Conservation (phyloP, 2,113 vertebrate genomes). For the Melanerpes formicivorus region DNA sequence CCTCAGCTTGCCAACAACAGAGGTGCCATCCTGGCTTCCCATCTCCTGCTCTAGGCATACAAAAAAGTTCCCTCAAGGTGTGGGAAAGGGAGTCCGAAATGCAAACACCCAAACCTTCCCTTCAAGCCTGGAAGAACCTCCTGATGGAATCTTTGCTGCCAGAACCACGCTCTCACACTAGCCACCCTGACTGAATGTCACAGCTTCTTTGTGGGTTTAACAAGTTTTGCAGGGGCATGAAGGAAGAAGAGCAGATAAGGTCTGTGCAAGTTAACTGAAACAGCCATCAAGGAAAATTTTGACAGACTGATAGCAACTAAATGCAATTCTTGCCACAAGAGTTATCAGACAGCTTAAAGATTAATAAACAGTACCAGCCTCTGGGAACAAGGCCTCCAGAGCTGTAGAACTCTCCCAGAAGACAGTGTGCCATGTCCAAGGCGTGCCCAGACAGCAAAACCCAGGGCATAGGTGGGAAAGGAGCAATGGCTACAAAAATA, state of each 20-base stretch:
- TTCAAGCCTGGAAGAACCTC: not conserved
- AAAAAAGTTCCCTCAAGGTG: not conserved
- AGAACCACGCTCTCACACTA: not conserved
- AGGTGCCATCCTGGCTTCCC: not conserved
- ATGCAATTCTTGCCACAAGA: not conserved
- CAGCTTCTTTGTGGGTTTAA: not conserved
- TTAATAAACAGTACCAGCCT: not conserved
- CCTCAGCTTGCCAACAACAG: not conserved
- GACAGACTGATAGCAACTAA: not conserved
- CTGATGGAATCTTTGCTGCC: not conserved
- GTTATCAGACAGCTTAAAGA: not conserved
- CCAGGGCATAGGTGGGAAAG: not conserved
- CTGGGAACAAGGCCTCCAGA: not conserved
- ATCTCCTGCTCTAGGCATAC: not conserved
- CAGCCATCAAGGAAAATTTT: not conserved
- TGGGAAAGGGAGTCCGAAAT: not conserved
- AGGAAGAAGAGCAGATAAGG: not conserved
- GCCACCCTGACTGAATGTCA: not conserved
- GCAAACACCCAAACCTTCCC: not conserved
- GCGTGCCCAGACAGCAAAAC: not conserved
- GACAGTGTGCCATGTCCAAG: fast-evolving
- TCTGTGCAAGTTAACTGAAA: not conserved
- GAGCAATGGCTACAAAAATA: not conserved
- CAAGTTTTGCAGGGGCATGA: not conserved
- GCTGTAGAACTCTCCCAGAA: not conserved